Percentiles rank a stretch among this genome's conserved stretches.
These are phyloP conservation scores for Amazona vittata DNA, from an alignment of 2,113 vertebrate genomes.

Conservation along the genomic window DNA sequence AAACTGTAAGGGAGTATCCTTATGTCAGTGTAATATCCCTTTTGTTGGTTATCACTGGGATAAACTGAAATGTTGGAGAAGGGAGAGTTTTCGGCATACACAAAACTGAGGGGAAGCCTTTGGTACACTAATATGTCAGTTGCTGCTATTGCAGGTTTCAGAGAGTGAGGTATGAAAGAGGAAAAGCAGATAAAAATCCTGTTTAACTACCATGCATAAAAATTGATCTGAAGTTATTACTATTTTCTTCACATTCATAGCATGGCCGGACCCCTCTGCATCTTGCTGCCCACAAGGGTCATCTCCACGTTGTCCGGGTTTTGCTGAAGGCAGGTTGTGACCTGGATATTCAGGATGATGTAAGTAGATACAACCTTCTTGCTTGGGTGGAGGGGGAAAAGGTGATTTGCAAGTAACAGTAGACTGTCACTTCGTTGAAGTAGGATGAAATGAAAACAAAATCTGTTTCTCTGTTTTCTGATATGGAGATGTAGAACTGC, in stretches of 20 bases:
- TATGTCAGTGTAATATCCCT: background rate
- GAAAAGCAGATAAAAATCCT: background rate
- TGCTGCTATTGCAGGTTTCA: background rate
- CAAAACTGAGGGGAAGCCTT: background rate
- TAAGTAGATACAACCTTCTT: conserved; percentile 77
- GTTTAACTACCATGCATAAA: background rate
- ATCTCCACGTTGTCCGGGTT: conserved; percentile 89
- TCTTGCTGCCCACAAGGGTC: conserved; percentile 93
- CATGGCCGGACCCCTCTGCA: conserved; percentile 93
- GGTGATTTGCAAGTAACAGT: background rate
- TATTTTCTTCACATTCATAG: conserved; percentile 77
- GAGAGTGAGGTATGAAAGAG: background rate
- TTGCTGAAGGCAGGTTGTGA: conserved; percentile 96
- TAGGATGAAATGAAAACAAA: background rate
- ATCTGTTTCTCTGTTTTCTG: background rate
- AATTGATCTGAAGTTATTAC: background rate
- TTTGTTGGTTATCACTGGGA: background rate
- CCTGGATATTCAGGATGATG: conserved; percentile 94
- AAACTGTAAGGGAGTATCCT: background rate
- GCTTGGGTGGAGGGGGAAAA: background rate
- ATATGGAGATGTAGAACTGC: background rate
- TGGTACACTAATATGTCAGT: background rate
- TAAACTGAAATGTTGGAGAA: background rate
- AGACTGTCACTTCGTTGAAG: conserved; percentile 15
- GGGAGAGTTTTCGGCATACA: background rate